Base-by-base conservation (phyloP, 1,140 invertebrate genomes). In the Melitaea cinxia region DNA sequence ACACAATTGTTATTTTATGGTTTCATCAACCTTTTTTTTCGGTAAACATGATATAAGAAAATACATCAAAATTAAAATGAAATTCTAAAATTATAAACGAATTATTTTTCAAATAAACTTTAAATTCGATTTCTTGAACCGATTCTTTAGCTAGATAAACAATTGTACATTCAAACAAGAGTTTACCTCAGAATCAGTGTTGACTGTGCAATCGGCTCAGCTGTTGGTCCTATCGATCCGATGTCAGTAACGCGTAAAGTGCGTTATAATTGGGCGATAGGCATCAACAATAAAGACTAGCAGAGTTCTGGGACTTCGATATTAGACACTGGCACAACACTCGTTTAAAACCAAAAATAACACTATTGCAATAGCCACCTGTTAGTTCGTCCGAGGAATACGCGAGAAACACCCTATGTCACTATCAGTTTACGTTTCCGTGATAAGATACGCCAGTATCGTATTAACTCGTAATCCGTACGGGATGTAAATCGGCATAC, bases 141-240 rank as follows among this genome's bases (percentile, higher is more conserved):
- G 37, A 42, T 42, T 42, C 14, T 42, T 42, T 15, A 7, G 14
- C 15, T 14, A 42, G 37, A 42, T 42, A 42, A 42, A 42, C 37
- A 42, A 42, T 5, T 17, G 14, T 17, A 42, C 37, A 42, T 42
- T 42, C 37, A 28, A 57, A 33, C 39, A 47, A 60, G 42, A 76
- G 42, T 68, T 72, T 83, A 84, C 83, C 80, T 83, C 64, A 80
- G 64, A 70, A 73, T 49, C 55, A 61, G 63, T 75, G 73, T 73
- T 72, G 72, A 59, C 65, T 77, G 59, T 75, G 71, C 74, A 78
- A 78, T 77, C 68, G 72, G 68, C 72, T 82, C 80, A 83, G 83
- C 82, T 85, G 80, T 79, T 82, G 58, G 53, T 53, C 63, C 68
- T 85, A 88, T 88, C 77, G 83, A 88, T 88, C 80, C 70, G 65